These are phyloP conservation scores for Ahaetulla prasina DNA, from an alignment of 2,113 vertebrate species.

Conservation along the genomic window DNA sequence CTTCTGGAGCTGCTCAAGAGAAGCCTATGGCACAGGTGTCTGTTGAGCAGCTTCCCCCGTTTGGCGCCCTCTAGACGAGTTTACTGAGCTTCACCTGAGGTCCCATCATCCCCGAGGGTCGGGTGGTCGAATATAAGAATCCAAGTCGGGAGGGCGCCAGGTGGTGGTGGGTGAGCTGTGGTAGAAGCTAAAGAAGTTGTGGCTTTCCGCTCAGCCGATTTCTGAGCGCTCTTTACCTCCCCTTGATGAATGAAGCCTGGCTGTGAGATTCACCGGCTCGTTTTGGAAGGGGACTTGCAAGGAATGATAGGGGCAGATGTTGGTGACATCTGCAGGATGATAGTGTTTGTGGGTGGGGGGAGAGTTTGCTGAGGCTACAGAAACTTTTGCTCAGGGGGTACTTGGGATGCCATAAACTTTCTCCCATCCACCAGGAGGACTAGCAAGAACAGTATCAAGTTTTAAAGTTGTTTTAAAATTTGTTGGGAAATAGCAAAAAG, in stretches of 20 bases:
- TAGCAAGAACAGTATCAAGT: not conserved
- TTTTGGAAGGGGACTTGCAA: not conserved
- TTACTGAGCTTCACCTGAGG: not conserved
- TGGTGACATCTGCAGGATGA: not conserved
- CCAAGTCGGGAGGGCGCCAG: too few relatives aligned
- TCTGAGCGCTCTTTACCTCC: not conserved
- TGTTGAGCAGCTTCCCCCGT: not conserved
- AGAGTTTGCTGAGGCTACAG: not conserved
- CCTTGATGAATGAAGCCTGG: not conserved
- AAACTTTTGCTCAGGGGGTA: not conserved
- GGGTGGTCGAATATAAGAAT: not conserved
- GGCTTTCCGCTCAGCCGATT: not conserved
- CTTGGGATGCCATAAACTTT: not conserved
- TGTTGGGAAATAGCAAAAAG: not conserved
- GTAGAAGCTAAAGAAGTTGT: not conserved
- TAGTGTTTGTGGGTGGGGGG: not conserved
- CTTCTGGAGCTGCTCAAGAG: not conserved
- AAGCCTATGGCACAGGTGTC: not conserved
- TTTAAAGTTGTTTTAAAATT: accelerated
- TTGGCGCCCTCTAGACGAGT: not conserved
- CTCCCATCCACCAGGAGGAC: not conserved
- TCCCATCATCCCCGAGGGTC: not conserved
- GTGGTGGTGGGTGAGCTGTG: not conserved
- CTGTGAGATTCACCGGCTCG: not conserved
- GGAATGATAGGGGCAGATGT: not conserved